Percentiles rank a stretch among this genome's conserved stretches.
phyloP scores from a whole-genome alignment of 2,797 vertebrate genomes.

The Poeciliopsis presidionis region DNA sequence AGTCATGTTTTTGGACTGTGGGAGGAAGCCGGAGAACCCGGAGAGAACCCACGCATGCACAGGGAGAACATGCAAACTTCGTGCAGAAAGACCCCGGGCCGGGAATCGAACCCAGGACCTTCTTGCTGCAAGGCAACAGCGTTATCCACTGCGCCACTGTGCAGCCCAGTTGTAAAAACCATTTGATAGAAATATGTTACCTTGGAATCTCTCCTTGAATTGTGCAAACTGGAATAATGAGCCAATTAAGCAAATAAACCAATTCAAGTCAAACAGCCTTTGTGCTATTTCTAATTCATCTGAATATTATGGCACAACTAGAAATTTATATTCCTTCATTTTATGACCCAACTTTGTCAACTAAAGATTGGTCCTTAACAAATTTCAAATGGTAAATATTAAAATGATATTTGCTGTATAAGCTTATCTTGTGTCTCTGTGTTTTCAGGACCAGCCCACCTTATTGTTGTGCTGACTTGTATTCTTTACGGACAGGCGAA shows the following conservation, averaged over 20 bases:
- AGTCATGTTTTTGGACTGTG: no score
- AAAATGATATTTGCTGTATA: not conserved
- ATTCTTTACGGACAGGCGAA: conserved; percentile 93
- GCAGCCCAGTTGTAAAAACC: no score
- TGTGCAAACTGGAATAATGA: not conserved
- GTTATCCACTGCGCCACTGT: no score
- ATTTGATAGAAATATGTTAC: not conserved
- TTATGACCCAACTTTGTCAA: not conserved
- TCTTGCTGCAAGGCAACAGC: no score
- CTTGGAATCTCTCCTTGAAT: not conserved
- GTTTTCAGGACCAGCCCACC: conserved; percentile 89
- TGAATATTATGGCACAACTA: not conserved
- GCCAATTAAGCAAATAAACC: not conserved
- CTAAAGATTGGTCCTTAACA: not conserved
- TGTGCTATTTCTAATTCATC: not conserved
- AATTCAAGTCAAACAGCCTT: not conserved
- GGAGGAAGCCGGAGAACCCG: no score
- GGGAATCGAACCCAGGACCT: no score
- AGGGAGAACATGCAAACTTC: no score
- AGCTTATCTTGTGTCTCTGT: not conserved
- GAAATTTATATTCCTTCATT: not conserved
- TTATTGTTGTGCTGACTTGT: conserved; percentile 95
- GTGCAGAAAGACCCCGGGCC: no score
- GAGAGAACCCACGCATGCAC: no score
- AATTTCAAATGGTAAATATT: not conserved